Base-by-base conservation (phyloP, 1,140 invertebrate genomes). In the Bicyclus anynana region DNA sequence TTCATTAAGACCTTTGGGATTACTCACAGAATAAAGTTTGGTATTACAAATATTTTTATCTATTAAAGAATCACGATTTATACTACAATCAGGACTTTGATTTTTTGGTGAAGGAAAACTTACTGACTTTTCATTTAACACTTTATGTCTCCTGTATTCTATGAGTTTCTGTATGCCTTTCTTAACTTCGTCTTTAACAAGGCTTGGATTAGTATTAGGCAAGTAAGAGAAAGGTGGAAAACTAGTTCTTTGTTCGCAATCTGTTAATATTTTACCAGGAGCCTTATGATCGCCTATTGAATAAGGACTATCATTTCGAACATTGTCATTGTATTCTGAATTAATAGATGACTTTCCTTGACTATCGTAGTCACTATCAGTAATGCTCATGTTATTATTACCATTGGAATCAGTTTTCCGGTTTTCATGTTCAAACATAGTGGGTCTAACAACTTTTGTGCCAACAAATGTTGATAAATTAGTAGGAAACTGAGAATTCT, bases 251-350 rank as follows among this genome's bases (percentile, higher is more conserved):
- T 18, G 29, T 49, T 37, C 26, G 14, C 9, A 16, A 29, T 54
- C 37, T n/a, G 60, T 51, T 38, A 35, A 40, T 38, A 13, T 35
- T 40, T 66, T 72, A 48, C 77, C 72, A 12, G 69, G 70, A 5
- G 74, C 76, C 47, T 67, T 76, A 12, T 79, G 49, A 42, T 85
- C 81, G 2, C 80, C 80, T 72, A 84, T 83, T 38, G 72, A 80
- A 38, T 68, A 87, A 4, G 80, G 50, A 5, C 80, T 80, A 58
- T 84, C 82, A 57, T 75, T 80, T 20, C 81, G 37, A 7, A 85
- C 74, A 44, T 77, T 65, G 5, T 80, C 77, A 49, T 68, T 77
- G 7, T 54, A 59, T 46, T 78, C 80, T 1, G 72, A 74, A 29
- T 71, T 68, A 18, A 82, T 42, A 7, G 79, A 84, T 1, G 66